Base-by-base conservation (phyloP, 2,113 vertebrate species). In the Gobius niger region DNA sequence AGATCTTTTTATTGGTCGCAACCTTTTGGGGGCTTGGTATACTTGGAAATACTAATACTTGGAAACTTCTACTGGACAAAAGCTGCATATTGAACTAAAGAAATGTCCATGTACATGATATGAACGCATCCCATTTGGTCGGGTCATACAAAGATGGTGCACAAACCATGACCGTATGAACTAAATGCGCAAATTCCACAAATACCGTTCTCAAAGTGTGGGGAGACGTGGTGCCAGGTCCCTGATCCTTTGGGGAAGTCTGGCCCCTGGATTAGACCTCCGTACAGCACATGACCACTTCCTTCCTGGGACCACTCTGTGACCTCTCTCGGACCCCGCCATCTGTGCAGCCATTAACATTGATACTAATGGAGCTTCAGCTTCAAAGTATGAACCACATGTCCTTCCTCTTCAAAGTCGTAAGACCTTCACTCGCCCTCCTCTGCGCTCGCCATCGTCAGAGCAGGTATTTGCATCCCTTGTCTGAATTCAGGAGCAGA, bases 251-350 rank as follows among this genome's bases (percentile, higher is more conserved):
- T 40, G 16, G 40, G 56, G 57, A 60, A 44, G 34, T 42, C 40
- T 42, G 57, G 40, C 8, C 57, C 40, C 57, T 42, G 34, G 40
- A 60, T 44, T 42, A 42, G 40, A 14, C 40, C 8, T 60, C 40
- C 44, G 57, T 60, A 9, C 57, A 42, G 57, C 57, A 60, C 34
- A 60, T 60, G 57, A 60, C 57, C 40, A 42, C 40, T 60, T 60
- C 14, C 57, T 60, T 60, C 40, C 54, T 57, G 19, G 54, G 14
- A 57, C 24, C 34, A n/a, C 40, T n/a, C 57, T 16, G 40, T 60
- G 57, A 60, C 40, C 57, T n/a, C 6, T 60, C 40, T 41, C 15
- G 14, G 54, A 59, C 19, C 54, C 54, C 41, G 54, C 6, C 18
- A 14, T 14, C 47, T 16, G 11, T 4, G 3, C 54, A 57, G 24